Conservation (phyloP, 1,140 invertebrate genomes). For the Adoxophyes honmai region DNA sequence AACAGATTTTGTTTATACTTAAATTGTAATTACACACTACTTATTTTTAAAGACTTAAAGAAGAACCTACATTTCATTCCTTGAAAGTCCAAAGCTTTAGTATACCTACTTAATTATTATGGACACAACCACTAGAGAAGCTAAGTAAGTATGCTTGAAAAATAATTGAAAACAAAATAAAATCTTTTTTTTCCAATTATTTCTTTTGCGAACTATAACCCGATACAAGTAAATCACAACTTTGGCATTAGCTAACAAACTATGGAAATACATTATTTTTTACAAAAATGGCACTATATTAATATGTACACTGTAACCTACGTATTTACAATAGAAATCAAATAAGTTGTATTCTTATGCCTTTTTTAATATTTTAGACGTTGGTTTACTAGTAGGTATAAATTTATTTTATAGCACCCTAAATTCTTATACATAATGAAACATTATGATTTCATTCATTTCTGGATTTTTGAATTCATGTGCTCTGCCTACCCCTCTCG, state of each 20-base stretch:
- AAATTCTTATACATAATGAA: no score
- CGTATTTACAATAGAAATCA: conserved; percentile 12
- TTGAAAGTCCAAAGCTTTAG: no score
- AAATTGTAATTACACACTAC: no score
- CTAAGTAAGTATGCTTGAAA: neutral
- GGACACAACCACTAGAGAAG: conserved; percentile 48
- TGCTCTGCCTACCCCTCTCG: no score
- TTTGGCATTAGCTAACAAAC: conserved; percentile 65
- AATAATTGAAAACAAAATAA: neutral
- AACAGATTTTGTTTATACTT: no score
- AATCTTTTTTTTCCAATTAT: neutral
- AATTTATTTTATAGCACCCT: no score
- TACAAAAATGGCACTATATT: conserved; percentile 63
- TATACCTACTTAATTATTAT: conserved; percentile 14
- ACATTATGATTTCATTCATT: no score
- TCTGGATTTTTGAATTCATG: no score
- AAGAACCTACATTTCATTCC: no score
- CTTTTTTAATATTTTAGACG: neutral
- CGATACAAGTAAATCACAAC: conserved; percentile 38
- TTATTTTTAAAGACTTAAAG: no score
- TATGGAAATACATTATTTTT: conserved; percentile 36
- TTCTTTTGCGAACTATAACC: neutral
- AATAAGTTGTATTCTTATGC: no score
- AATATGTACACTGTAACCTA: conserved; percentile 66
- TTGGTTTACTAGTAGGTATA: neutral